These are phyloP conservation scores for Gymnarchus niloticus DNA, from an alignment of 2,113 vertebrate genomes.

Conservation along the genomic window DNA sequence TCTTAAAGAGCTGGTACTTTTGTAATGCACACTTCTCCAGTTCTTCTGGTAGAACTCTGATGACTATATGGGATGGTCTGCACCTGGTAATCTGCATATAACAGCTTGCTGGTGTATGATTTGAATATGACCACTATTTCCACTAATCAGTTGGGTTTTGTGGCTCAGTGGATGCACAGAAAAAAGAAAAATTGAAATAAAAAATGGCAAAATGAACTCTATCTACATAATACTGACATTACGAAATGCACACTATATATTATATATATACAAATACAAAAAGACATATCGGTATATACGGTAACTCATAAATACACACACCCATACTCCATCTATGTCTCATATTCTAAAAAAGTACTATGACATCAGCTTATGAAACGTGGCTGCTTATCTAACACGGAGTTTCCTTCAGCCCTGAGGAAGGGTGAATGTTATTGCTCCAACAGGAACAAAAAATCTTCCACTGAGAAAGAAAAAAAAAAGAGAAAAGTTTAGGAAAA, in stretches of 20 bases:
- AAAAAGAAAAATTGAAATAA: not conserved
- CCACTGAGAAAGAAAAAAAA: not conserved
- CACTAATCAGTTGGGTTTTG: not conserved
- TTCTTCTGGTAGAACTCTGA: not conserved
- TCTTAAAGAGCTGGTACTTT: not conserved
- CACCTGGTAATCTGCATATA: not conserved
- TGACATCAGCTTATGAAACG: slow-evolving; percentile 14
- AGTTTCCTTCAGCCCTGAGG: slow-evolving; percentile 17
- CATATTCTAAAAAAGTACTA: slow-evolving; percentile 10
- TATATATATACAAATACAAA: not conserved
- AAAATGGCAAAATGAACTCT: not conserved
- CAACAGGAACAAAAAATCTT: slow-evolving; percentile 17
- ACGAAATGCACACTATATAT: not conserved
- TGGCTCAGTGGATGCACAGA: not conserved
- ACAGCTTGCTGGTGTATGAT: not conserved
- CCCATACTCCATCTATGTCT: not conserved
- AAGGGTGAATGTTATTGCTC: not conserved
- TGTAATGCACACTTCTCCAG: no score
- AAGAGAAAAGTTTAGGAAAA: slow-evolving; percentile 16
- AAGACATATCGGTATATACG: not conserved
- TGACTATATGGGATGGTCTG: no score
- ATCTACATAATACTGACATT: not conserved
- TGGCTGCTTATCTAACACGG: not conserved
- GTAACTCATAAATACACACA: not conserved
- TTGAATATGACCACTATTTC: not conserved